Conservation (phyloP, 2,888 invertebrate genomes). For the Heliconius hortense region DNA sequence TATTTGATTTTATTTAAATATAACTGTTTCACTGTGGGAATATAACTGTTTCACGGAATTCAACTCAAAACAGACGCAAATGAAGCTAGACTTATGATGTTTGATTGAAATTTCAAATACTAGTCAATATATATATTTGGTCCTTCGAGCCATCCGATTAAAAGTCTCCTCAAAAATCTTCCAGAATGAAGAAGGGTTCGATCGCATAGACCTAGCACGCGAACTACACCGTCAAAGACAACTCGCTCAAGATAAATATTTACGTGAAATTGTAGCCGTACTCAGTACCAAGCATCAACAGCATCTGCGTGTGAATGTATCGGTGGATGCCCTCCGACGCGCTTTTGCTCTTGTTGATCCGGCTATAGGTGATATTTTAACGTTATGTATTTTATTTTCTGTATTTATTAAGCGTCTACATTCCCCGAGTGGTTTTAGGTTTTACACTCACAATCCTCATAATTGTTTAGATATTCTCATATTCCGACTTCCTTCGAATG, state of each 20-base stretch:
- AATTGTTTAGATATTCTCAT: no score
- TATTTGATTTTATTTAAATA: no score
- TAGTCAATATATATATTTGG: no score
- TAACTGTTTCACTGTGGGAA: no score
- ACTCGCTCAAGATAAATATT: constrained; percentile 71
- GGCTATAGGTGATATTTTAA: constrained; percentile 57
- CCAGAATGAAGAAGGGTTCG: constrained; percentile 77
- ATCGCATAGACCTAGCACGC: constrained; percentile 68
- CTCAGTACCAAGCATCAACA: constrained; percentile 54
- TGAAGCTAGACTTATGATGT: no score
- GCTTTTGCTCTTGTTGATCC: constrained; percentile 75
- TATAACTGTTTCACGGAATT: no score
- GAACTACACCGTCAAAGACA: constrained; percentile 73
- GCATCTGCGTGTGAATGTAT: constrained; percentile 41
- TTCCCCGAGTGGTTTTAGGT: no score
- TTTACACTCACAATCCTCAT: no score
- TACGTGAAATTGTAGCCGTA: constrained; percentile 69
- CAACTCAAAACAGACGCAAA: no score
- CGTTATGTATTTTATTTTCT: not conserved
- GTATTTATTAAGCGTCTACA: not conserved
- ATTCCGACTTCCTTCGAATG: no score
- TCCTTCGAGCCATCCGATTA: not conserved
- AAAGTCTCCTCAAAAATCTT: not conserved
- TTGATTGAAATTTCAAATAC: no score
- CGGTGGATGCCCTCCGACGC: constrained; percentile 52